Percentiles rank a stretch among this genome's conserved stretches.
Evolutionary conservation across 2,888 invertebrate genomes (phyloP).

Genomic region (Octodonta nipae): DNA sequence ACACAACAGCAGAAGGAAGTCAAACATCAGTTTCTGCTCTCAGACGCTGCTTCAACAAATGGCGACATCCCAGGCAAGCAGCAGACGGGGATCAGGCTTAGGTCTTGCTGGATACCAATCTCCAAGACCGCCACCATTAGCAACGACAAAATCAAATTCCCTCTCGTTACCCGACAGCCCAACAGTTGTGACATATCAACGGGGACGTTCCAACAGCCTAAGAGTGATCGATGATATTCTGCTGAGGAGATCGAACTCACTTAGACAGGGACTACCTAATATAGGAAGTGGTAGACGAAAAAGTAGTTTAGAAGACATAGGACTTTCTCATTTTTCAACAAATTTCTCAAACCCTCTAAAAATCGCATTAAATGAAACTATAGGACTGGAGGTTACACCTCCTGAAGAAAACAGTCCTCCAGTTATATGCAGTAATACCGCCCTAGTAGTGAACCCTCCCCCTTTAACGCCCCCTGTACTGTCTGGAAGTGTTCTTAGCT

Average conservation of each 20-base stretch:
- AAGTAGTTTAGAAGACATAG: conserved; percentile 75
- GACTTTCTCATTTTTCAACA: conserved; percentile 66
- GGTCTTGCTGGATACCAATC: conserved; percentile 42
- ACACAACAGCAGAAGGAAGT: conserved; percentile 79
- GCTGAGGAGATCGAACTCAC: conserved; percentile 67
- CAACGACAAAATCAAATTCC: conserved; percentile 76
- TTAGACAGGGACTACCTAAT: conserved; percentile 65
- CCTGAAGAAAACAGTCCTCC: conserved; percentile 44
- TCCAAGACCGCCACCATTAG: conserved; percentile 63
- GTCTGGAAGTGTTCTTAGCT: conserved; percentile 28
- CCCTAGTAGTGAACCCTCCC: conserved; percentile 38
- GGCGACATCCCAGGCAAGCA: conserved; percentile 39
- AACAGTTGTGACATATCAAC: conserved; percentile 63
- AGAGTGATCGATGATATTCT: conserved; percentile 77
- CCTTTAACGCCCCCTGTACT: conserved; percentile 20
- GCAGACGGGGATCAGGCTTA: conserved; percentile 33
- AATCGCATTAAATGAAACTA: conserved; percentile 73
- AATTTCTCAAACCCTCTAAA: conserved; percentile 66
- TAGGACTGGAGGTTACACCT: conserved; percentile 59
- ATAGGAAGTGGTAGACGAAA: conserved; percentile 52
- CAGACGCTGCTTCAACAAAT: conserved; percentile 57
- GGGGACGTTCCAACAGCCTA: conserved; percentile 69
- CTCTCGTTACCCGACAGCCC: conserved; percentile 80
- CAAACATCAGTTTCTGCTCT: conserved; percentile 82
- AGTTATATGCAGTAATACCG: conserved; percentile 41